Evolutionary conservation across 2,797 vertebrate genomes (phyloP).

Genomic region (Antrozous pallidus): DNA sequence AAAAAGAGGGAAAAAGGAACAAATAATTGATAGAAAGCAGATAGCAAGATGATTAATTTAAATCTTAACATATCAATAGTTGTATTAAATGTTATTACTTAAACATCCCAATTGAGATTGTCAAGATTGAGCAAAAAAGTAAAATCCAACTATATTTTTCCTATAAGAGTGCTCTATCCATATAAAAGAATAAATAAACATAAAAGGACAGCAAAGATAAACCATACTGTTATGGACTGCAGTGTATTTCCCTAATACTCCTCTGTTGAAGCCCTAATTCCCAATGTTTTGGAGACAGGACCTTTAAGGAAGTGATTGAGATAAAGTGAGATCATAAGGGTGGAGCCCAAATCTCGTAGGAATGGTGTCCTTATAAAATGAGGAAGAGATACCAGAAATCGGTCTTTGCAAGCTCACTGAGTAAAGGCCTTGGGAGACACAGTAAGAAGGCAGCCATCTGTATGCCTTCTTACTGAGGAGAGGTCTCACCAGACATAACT

Average conservation of each 20-base stretch:
- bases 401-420: neutral
- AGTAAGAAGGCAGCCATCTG: neutral
- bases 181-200: neutral
- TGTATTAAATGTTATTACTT: neutral
- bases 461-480: neutral
- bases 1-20: neutral
- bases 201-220: neutral
- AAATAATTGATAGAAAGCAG: neutral
- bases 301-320: neutral
- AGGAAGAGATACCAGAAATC: neutral
- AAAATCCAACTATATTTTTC: neutral
- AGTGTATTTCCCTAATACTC: neutral
- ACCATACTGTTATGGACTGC: neutral
- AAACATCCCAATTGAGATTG: neutral
- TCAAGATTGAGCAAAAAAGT: neutral
- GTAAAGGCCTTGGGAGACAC: neutral
- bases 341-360: neutral
- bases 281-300: neutral
- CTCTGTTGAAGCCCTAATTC: neutral
- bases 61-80: neutral
- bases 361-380: neutral
- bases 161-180: neutral
- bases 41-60: neutral
- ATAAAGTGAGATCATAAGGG: neutral
- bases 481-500: neutral